A percentile compares a stretch with the other conserved stretches of the same genome.
phyloP scores from a whole-genome alignment of 2,797 vertebrate genomes.

The Oreortyx pictus region DNA sequence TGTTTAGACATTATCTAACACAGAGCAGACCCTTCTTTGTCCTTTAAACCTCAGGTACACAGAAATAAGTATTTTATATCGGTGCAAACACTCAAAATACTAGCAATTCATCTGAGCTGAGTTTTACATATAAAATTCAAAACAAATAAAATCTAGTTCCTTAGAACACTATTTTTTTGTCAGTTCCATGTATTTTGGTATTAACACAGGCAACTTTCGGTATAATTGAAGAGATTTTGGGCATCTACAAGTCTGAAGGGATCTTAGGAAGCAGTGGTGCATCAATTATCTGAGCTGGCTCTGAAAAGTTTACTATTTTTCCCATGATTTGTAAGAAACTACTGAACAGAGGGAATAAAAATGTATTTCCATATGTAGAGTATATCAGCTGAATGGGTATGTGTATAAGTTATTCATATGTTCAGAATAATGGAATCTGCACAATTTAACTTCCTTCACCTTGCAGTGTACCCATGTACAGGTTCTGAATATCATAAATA shows the following conservation, averaged over 20 bases:
- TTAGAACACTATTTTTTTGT: neutral
- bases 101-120: neutral
- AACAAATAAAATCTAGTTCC: neutral
- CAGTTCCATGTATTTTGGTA: neutral
- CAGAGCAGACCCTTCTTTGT: neutral
- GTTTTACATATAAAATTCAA: neutral
- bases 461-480: neutral
- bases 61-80: neutral
- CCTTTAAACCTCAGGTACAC: neutral
- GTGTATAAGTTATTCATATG: neutral
- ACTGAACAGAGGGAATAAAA: accelerated
- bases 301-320: neutral
- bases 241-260: neutral
- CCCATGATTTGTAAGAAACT: neutral
- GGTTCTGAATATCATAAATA: neutral
- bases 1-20: neutral
- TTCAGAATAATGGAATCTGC: neutral
- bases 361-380: neutral
- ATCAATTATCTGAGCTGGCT: neutral
- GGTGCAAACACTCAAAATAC: neutral
- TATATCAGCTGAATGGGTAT: neutral
- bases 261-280: neutral
- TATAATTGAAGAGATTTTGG: neutral
- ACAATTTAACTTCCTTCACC: neutral
- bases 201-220: neutral